phyloP scores from a whole-genome alignment of 2,888 invertebrate genomes.

The Trachelus iudaicus region DNA sequence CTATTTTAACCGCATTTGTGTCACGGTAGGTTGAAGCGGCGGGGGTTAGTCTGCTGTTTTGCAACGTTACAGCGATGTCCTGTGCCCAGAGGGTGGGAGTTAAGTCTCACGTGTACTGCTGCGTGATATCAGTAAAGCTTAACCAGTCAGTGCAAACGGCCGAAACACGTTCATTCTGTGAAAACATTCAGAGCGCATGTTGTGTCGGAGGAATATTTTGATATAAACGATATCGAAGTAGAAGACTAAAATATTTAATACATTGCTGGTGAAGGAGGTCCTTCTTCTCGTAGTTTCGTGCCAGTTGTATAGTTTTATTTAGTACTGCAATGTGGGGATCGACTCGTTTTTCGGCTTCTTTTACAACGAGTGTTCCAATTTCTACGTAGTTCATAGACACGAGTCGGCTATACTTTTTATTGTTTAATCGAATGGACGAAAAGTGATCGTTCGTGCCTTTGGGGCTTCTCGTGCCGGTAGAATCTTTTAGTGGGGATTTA shows the following conservation, averaged over 20 bases:
- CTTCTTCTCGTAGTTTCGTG: background rate
- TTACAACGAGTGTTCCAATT: background rate
- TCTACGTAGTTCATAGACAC: background rate
- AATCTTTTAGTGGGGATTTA: background rate
- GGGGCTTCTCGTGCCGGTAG: background rate
- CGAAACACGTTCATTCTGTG: background rate
- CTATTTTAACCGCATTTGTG: too few species aligned
- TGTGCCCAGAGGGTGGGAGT: slow-evolving; percentile 22
- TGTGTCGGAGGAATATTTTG: background rate
- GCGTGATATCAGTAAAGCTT: background rate
- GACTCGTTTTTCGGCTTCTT: background rate
- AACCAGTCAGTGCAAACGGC: background rate
- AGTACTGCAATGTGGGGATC: background rate
- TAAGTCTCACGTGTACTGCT: slow-evolving; percentile 1
- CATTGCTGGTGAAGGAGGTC: background rate
- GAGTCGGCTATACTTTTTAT: background rate
- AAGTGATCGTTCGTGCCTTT: background rate
- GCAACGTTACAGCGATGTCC: background rate
- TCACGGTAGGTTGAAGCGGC: background rate
- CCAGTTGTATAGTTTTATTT: background rate
- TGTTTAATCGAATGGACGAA: background rate
- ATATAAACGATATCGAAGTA: background rate
- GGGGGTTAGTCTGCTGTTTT: background rate
- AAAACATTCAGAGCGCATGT: background rate
- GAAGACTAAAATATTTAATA: background rate